phyloP scores from a whole-genome alignment of 2,113 vertebrate genomes.

The Rhabdornis inornatus region DNA sequence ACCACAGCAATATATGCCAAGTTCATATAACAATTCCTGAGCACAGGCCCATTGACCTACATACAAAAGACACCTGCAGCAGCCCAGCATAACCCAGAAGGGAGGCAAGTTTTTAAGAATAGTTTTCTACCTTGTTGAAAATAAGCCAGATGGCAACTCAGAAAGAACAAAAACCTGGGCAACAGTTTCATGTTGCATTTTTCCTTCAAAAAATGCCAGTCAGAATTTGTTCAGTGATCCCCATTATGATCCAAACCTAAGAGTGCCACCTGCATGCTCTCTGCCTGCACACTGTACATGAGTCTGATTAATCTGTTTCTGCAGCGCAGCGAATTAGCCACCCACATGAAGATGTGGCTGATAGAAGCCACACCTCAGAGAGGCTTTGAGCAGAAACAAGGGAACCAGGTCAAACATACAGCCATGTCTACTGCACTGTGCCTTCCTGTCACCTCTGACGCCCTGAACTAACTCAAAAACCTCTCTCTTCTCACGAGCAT shows the following conservation, averaged over 20 bases:
- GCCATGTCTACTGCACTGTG: neutral
- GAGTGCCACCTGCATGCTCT: neutral
- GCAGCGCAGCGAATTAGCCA: neutral
- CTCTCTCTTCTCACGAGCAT: neutral
- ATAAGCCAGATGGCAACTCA: neutral
- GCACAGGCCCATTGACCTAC: neutral
- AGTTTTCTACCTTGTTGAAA: neutral
- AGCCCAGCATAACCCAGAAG: neutral
- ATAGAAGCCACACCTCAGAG: conserved; percentile 12
- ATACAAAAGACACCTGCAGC: neutral
- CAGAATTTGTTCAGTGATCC: neutral
- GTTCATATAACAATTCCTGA: neutral
- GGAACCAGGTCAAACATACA: neutral
- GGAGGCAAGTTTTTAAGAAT: neutral
- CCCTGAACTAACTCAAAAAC: neutral
- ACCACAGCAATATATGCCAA: neutral
- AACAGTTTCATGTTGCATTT: neutral
- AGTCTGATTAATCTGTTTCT: neutral
- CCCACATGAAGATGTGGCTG: neutral
- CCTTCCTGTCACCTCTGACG: neutral
- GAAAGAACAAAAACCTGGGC: neutral
- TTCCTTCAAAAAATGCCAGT: neutral
- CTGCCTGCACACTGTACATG: neutral
- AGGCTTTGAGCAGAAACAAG: conserved; percentile 15
- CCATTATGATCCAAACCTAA: neutral